Base-by-base conservation (phyloP, 2,888 invertebrate genomes). In the Melipona bicolor region DNA sequence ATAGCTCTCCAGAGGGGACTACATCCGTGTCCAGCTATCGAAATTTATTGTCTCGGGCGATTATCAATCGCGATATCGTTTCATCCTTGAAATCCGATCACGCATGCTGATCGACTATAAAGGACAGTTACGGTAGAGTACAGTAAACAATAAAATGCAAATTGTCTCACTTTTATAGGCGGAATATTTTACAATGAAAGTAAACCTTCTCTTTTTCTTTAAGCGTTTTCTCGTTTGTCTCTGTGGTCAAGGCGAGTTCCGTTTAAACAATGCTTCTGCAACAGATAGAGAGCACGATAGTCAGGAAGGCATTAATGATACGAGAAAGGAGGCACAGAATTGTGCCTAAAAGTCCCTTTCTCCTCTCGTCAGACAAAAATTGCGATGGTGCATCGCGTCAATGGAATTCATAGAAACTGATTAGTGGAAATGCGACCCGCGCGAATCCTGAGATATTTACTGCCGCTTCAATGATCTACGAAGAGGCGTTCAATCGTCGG, bases 241-340 rank as follows among this genome's bases (percentile, higher is more conserved):
- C 54, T 59, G 36, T 78, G 65, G 82, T 70, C 77, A 74, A 81
- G 70, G 81, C 68, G 59, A 81, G 78, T 75, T 79, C 50, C 67
- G 61, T 77, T 81, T 81, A 74, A 70, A 32, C 36, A 61, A 61
- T 17, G 27, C 59, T 19, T 81, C 36, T 77, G 67, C 61, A 70
- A 52, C 21, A 52, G 77, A 83, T 69, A 77, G 43, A 43, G 65
- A 21, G 69, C 52, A 32, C 54, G 68, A 69, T 17, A 27, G 9
- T 27, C 61, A 19, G 81, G 61, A 56, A 36, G 9, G 4, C 71
- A 43, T 50, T 68, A 64, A 72, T 52, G 77, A 81, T 77, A 13
- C 15, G 50, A 64, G 69, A 9, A 15, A 19, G 21, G 24, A n/a
- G 49, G n/a, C 56, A n/a, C n/a, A 27, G 50, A 71, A 68, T 32